A percentile compares a stretch with the other conserved stretches of the same genome.
phyloP scores from a whole-genome alignment of 2,113 vertebrate genomes.

The Excalfactoria chinensis region DNA sequence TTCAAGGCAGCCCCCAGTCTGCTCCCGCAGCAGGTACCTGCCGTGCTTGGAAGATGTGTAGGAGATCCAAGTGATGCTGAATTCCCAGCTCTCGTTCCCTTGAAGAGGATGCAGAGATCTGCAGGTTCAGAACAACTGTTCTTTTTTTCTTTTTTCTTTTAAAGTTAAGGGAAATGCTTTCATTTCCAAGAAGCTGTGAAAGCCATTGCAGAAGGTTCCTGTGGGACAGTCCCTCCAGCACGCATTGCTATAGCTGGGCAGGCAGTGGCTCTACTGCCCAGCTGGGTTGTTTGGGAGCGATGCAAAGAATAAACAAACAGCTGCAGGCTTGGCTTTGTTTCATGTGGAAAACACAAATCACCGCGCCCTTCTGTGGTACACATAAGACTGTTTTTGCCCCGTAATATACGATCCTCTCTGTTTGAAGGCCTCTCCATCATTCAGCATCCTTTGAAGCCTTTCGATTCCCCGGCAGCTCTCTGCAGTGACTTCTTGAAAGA shows the following conservation, averaged over 20 bases:
- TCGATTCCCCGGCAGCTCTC: not conserved
- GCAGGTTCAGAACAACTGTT: not conserved
- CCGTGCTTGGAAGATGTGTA: not conserved
- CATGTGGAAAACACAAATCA: not conserved
- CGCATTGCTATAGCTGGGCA: not conserved
- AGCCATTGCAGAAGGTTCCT: not conserved
- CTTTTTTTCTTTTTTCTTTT: not conserved
- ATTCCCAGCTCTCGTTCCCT: not conserved
- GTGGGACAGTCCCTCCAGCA: not conserved
- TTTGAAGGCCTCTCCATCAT: not conserved
- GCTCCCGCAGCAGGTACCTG: not conserved
- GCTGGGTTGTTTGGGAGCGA: not conserved
- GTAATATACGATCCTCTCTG: not conserved
- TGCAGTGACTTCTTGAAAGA: not conserved
- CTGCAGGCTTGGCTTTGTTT: not conserved
- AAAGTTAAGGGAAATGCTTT: not conserved
- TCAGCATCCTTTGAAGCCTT: not conserved
- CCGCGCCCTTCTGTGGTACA: not conserved
- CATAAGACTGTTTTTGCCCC: not conserved
- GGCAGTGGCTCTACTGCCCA: not conserved
- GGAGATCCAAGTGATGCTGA: not conserved
- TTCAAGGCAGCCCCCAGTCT: not conserved
- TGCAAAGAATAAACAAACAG: not conserved
- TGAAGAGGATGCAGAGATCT: not conserved
- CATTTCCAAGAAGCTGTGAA: constrained; percentile 21